Evolutionary conservation across 1,140 invertebrate species (phyloP).

Genomic region (Eriocheir sinensis): DNA sequence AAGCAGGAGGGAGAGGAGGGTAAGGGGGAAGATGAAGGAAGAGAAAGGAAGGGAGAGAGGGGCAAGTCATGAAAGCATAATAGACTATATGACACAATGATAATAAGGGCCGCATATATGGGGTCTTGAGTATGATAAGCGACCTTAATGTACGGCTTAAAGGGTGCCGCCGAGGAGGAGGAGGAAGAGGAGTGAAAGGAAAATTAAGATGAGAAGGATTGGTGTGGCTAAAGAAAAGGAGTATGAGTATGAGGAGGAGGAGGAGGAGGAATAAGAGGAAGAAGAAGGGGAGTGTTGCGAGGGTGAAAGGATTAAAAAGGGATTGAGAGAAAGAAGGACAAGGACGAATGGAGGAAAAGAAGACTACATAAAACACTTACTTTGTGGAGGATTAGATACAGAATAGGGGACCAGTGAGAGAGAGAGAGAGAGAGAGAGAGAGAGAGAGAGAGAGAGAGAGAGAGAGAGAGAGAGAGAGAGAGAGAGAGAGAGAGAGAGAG

Average conservation of each 20-base stretch:
- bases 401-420: neutral
- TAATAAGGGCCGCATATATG: too few species aligned
- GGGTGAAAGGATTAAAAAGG: neutral
- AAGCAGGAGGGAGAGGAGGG: too few species aligned
- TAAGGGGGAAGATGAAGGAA: too few species aligned
- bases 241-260: neutral
- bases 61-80: too few species aligned
- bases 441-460: neutral
- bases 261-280: neutral
- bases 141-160: too few species aligned
- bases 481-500: neutral
- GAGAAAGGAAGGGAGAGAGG: too few species aligned
- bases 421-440: neutral
- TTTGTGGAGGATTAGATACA: too few species aligned
- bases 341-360: slow-evolving; percentile 20
- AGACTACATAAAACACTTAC: too few species aligned
- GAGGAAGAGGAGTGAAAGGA: neutral
- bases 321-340: too few species aligned
- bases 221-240: neutral
- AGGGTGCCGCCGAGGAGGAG: neutral
- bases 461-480: too few species aligned
- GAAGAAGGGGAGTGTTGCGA: neutral
- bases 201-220: neutral
- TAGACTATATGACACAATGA: too few species aligned
- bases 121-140: too few species aligned